Evolutionary conservation across 2,113 vertebrate species (phyloP).

Genomic region (Catharus minimus): DNA sequence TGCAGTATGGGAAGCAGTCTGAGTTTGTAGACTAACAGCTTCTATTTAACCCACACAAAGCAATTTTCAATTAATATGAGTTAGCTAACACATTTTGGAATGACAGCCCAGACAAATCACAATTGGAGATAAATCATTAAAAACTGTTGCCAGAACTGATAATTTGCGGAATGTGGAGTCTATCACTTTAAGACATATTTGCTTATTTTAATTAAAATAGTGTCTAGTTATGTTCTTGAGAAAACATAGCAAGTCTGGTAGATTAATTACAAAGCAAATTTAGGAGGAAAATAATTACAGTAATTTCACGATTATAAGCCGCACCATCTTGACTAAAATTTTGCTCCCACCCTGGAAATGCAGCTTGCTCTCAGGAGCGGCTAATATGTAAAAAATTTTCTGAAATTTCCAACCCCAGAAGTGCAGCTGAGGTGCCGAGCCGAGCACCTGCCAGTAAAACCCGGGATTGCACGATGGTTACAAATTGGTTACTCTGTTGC

Average conservation of each 20-base stretch:
- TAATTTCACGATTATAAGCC: no score
- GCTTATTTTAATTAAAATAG: slow-evolving; percentile 41
- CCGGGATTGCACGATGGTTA: no score
- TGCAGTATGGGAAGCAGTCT: background rate
- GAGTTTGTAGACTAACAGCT: slow-evolving; percentile 5
- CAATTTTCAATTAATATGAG: slow-evolving; percentile 3
- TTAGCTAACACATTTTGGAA: slow-evolving; percentile 35
- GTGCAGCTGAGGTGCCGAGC: no score
- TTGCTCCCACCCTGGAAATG: no score
- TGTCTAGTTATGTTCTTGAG: background rate
- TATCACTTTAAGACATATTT: slow-evolving; percentile 45
- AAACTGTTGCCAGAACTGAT: slow-evolving; percentile 39
- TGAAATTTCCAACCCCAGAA: no score
- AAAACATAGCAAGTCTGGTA: background rate
- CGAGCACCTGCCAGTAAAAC: no score
- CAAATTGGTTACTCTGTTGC: no score
- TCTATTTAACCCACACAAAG: slow-evolving; percentile 9
- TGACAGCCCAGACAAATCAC: slow-evolving; percentile 25
- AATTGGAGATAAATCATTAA: slow-evolving; percentile 43
- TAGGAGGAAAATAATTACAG: background rate
- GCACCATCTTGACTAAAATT: no score
- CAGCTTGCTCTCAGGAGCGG: no score
- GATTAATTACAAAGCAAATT: background rate
- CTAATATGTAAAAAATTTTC: no score
- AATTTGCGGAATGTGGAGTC: slow-evolving; percentile 32